Evolutionary conservation across 2,888 invertebrate genomes (phyloP), one percentile per base, ranked within the genome.

Genomic region (Ochropleura plecta): DNA sequence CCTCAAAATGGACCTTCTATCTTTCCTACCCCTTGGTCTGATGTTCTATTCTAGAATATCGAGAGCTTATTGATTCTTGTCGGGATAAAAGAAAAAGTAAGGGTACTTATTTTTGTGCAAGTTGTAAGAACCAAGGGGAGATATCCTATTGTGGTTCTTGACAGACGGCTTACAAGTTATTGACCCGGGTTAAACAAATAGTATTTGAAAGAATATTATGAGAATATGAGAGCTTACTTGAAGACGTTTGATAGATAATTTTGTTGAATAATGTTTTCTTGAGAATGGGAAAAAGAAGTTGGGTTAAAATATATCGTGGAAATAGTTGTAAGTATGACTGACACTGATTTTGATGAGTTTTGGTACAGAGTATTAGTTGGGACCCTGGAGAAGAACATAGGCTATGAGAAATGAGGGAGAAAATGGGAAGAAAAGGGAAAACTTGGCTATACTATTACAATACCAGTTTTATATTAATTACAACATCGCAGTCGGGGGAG

Each of bases 51-150:
- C 72, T 53, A 73, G 48, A 81, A 64, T 70, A 64, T 70, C 71
- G 66, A 66, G 59, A 66, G 46, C 65, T 62, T 84, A 82, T 73
- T 76, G 85, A 84, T 76, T 48, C 62, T 40, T 42, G 9, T 6
- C 42, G 63, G 12, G 48, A 81, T 76, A 70, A 81, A 81, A 76
- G 69, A 55, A 81, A 70, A 75, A 46, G 69, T 75, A 81, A 69
- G 81, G 73, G 57, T 73, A 69, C 72, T 81, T 81, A 84, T 70
- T 72, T 75, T 67, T 84, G 71, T 72, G 85, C 70, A 59, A 70
- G 71, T 49, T 81, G 60, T 79, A 69, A 53, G 76, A 64, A 48
- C 63, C 20, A 30, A 30, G 10, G 62, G 49, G 46, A 20, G 68
- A 64, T 71, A 72, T 81, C 44, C 82, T 59, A 76, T 81, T 84